These are phyloP conservation scores for Apotomis betuletana DNA, from an alignment of 2,888 invertebrate species.

Conservation along the genomic window DNA sequence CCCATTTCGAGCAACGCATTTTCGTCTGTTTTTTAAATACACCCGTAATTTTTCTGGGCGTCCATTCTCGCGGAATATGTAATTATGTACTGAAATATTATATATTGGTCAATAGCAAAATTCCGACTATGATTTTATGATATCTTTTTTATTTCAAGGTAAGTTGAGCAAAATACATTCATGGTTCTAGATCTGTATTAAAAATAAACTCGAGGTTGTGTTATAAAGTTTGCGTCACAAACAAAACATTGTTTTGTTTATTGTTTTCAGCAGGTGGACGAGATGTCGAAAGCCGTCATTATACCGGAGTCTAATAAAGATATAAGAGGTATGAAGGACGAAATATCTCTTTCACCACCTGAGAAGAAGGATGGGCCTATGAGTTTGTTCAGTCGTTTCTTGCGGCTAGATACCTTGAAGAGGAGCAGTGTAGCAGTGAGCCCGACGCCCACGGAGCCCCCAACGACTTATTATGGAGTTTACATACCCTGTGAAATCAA, in stretches of 20 bases:
- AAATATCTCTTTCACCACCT: constrained; percentile 67
- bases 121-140: constrained; percentile 71
- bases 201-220: constrained; percentile 66
- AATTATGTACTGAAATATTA: constrained; percentile 57
- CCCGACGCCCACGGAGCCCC: constrained; percentile 64
- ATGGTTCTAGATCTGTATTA: constrained; percentile 51
- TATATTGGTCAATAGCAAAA: constrained; percentile 43
- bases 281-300: constrained; percentile 76
- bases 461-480: constrained; percentile 75
- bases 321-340: constrained; percentile 70
- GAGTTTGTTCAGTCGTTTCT: constrained; percentile 69
- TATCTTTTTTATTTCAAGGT: constrained; percentile 58
- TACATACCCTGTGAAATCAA: constrained; percentile 82
- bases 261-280: constrained; percentile 65
- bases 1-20: constrained; percentile 60
- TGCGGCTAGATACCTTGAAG: constrained; percentile 71
- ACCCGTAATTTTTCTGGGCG: constrained; percentile 52
- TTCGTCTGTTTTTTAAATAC: constrained; percentile 61
- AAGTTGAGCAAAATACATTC: constrained; percentile 45
- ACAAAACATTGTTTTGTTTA: constrained; percentile 77
- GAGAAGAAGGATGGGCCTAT: constrained; percentile 74
- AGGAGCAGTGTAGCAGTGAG: constrained; percentile 60
- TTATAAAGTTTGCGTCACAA: constrained; percentile 70
- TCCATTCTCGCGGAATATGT: constrained; percentile 55
- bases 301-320: constrained; percentile 75